Conservation (phyloP, 2,113 vertebrate species). For the Todiramphus chloris region DNA sequence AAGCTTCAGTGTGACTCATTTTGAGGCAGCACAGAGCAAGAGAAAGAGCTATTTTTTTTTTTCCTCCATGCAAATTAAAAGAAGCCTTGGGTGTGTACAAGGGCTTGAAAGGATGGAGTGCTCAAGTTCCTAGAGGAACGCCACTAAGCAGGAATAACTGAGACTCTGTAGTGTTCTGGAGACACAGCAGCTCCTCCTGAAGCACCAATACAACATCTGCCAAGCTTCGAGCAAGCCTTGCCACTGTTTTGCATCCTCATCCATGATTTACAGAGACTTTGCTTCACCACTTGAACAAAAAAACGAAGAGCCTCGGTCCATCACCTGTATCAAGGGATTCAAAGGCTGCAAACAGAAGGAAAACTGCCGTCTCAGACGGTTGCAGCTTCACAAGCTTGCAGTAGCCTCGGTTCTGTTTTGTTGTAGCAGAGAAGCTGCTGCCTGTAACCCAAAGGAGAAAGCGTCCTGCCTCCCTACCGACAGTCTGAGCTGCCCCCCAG, state of each 20-base stretch:
- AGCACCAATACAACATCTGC: neutral
- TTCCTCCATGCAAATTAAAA: neutral
- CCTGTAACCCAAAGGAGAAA: neutral
- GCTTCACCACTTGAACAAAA: neutral
- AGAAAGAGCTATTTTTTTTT: neutral
- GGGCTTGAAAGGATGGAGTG: neutral
- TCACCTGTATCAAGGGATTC: neutral
- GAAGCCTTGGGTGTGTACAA: neutral
- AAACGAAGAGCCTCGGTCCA: neutral
- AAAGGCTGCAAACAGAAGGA: neutral
- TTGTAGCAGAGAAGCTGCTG: neutral
- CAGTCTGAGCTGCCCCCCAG: slow-evolving; percentile 65
- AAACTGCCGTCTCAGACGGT: neutral
- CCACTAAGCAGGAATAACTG: neutral
- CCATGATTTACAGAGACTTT: neutral
- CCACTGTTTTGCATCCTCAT: neutral
- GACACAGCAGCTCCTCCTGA: neutral
- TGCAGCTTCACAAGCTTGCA: neutral
- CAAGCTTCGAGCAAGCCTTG: neutral
- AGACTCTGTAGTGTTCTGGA: neutral
- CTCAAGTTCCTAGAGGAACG: neutral
- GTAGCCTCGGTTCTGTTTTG: neutral
- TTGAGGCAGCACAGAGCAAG: neutral
- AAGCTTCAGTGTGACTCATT: neutral
- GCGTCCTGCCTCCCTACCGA: neutral